phyloP scores from a whole-genome alignment of 2,888 invertebrate genomes.

The Shargacucullia verbasci region DNA sequence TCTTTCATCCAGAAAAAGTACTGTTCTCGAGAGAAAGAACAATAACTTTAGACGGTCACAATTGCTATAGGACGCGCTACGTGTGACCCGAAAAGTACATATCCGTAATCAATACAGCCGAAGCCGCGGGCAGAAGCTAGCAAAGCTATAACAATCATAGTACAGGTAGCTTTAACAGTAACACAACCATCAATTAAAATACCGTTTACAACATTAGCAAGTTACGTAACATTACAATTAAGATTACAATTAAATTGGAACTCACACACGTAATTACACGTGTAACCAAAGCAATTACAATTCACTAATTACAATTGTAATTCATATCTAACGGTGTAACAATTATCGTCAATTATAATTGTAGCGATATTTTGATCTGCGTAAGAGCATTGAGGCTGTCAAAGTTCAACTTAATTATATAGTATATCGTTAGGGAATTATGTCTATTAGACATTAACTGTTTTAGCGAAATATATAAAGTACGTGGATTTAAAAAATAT shows the following conservation, averaged over 20 bases:
- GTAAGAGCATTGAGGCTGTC: conserved; percentile 44
- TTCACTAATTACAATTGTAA: conserved; percentile 54
- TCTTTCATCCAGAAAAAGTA: too few relatives aligned
- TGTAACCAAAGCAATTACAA: conserved; percentile 39
- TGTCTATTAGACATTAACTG: conserved; percentile 26
- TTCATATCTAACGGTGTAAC: conserved; percentile 53
- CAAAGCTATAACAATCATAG: not conserved
- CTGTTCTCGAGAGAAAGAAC: too few relatives aligned
- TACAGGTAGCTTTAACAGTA: not conserved
- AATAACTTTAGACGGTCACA: too few relatives aligned
- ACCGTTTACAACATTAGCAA: conserved; percentile 37
- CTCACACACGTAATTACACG: conserved; percentile 43
- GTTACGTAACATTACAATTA: conserved; percentile 47
- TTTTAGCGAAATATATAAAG: conserved; percentile 9
- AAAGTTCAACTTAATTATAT: conserved; percentile 37
- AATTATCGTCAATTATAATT: conserved; percentile 36
- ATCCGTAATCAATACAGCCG: too few relatives aligned
- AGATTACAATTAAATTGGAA: conserved; percentile 48
- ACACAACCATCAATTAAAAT: conserved; percentile 35
- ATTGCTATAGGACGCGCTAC: too few relatives aligned
- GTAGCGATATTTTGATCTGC: conserved; percentile 44
- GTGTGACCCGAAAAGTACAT: too few relatives aligned
- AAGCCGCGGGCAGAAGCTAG: too few relatives aligned
- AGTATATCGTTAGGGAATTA: conserved; percentile 38
- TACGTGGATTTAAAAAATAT: not conserved